phyloP scores from a whole-genome alignment of 2,113 vertebrate genomes.

The Desmodus rotundus region DNA sequence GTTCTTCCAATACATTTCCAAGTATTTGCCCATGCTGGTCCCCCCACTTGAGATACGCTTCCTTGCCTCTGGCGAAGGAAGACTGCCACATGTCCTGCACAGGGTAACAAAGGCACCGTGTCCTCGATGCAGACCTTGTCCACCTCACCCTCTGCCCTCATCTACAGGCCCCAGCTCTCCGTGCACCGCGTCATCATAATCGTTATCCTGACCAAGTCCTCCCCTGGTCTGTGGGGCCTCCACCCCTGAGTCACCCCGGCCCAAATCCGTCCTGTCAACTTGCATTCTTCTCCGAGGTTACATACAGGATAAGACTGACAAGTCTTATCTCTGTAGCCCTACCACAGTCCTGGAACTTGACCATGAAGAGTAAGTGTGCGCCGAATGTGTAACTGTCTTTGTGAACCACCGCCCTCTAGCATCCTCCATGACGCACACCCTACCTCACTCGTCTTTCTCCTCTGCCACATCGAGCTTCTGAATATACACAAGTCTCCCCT shows the following conservation, averaged over 20 bases:
- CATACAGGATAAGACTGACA: background rate
- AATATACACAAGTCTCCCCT: background rate
- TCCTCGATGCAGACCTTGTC: background rate
- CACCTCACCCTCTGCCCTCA: rapidly evolving
- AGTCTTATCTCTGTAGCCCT: background rate
- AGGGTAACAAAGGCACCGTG: background rate
- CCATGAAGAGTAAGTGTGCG: background rate
- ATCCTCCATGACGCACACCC: background rate
- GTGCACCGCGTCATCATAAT: background rate
- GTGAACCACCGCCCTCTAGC: background rate
- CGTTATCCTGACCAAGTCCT: background rate
- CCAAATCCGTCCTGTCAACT: background rate
- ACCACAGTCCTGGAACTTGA: background rate
- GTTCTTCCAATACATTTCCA: background rate
- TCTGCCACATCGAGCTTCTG: background rate
- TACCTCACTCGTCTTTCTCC: background rate
- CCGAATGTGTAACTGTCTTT: background rate
- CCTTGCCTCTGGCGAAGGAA: background rate
- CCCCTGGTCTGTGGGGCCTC: background rate
- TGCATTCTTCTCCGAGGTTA: background rate
- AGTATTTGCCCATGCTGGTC: background rate
- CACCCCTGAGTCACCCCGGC: background rate
- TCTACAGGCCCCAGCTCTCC: too few species aligned
- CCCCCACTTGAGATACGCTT: background rate
- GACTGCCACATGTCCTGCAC: background rate